Percentiles rank a stretch among this genome's conserved stretches.
phyloP scores from a whole-genome alignment of 1,140 invertebrate genomes.

The Musca vetustissima region DNA sequence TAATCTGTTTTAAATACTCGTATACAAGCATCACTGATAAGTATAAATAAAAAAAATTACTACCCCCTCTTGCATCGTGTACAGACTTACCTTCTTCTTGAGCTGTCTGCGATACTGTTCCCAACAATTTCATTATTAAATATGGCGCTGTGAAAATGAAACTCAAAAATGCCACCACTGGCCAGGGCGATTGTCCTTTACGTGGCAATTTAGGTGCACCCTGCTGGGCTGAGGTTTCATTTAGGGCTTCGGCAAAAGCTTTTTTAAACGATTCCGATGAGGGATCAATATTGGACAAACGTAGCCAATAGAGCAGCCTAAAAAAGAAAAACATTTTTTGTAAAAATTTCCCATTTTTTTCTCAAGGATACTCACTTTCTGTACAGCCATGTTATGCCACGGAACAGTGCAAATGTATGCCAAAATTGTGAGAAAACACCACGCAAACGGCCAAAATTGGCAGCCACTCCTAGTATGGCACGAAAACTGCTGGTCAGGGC shows the following conservation, averaged over 20 bases:
- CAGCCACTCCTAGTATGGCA: conserved; percentile 91
- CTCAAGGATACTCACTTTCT: conserved; percentile 58
- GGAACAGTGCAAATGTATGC: conserved; percentile 79
- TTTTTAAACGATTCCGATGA: conserved; percentile 61
- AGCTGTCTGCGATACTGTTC: conserved; percentile 60
- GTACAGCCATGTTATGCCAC: conserved; percentile 77
- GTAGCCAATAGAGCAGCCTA: conserved; percentile 48
- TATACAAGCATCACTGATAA: not conserved
- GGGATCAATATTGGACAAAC: conserved; percentile 49
- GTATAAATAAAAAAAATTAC: not conserved
- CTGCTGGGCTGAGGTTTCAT: conserved; percentile 39
- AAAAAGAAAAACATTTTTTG: not conserved
- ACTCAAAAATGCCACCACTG: conserved; percentile 78
- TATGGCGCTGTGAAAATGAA: conserved; percentile 88
- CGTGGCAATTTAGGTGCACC: conserved; percentile 34
- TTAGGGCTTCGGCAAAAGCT: conserved; percentile 59
- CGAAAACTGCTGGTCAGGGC: conserved; percentile 93
- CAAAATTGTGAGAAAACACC: conserved; percentile 81
- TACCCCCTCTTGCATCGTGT: not conserved
- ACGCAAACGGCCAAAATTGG: conserved; percentile 85
- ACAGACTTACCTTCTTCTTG: conserved; percentile 59
- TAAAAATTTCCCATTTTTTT: not conserved
- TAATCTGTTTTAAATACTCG: not conserved
- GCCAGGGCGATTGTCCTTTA: conserved; percentile 63
- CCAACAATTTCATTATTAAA: conserved; percentile 84